Evolutionary conservation across 2,797 vertebrate genomes (phyloP).

Genomic region (Odontamblyopus rebecca): DNA sequence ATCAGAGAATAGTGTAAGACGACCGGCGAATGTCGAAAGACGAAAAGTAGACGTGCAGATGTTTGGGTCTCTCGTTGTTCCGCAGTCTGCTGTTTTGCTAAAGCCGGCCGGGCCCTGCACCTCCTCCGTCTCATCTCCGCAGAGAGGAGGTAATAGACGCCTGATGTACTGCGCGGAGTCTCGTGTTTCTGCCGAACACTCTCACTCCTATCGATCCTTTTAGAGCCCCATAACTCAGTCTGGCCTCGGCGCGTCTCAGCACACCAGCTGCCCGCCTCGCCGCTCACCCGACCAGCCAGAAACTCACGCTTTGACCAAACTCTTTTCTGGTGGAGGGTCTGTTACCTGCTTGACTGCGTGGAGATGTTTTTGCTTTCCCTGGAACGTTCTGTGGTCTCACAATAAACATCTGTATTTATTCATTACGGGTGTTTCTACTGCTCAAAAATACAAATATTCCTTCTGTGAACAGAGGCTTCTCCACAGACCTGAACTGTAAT

Average conservation of each 20-base stretch:
- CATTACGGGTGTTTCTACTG: too few species aligned
- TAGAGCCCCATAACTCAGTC: slow-evolving; percentile 7
- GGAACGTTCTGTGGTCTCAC: too few species aligned
- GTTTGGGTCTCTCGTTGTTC: background rate
- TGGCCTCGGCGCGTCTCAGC: background rate
- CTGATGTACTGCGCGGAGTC: slow-evolving; percentile 14
- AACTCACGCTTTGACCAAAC: too few species aligned
- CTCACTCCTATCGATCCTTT: slow-evolving; percentile 42
- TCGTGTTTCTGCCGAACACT: slow-evolving; percentile 30
- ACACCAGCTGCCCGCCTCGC: background rate
- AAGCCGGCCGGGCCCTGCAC: background rate
- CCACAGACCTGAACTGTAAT: too few species aligned
- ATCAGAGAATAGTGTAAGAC: too few species aligned
- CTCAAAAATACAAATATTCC: too few species aligned
- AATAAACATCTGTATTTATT: too few species aligned
- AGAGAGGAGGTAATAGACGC: slow-evolving; percentile 16
- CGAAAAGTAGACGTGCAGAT: background rate
- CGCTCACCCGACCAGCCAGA: too few species aligned
- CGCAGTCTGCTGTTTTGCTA: background rate
- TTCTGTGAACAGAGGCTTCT: too few species aligned
- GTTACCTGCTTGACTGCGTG: too few species aligned
- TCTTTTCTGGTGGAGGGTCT: too few species aligned
- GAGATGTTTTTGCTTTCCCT: too few species aligned
- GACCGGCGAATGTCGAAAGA: background rate
- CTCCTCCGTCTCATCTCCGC: background rate